Conservation (phyloP, 2,113 vertebrate species). For the Harpagus bidentatus region DNA sequence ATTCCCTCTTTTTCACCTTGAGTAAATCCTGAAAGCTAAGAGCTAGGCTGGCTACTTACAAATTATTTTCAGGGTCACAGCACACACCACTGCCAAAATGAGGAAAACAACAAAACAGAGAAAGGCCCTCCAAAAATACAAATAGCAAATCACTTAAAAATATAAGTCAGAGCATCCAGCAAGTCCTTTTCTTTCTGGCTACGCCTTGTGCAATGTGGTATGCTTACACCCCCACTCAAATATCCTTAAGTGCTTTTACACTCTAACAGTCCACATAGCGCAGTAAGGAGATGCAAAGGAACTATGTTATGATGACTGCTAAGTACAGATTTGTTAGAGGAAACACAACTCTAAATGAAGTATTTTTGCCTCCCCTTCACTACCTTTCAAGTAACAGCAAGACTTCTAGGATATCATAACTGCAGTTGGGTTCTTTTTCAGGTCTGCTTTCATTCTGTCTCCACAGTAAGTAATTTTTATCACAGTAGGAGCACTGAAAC, state of each 20-base stretch:
- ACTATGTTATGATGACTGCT: not conserved
- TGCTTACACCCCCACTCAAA: not conserved
- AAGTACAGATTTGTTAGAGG: not conserved
- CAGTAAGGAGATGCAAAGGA: not conserved
- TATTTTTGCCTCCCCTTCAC: not conserved
- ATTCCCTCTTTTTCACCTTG: not conserved
- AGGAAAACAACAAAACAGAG: not conserved
- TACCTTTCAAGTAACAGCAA: not conserved
- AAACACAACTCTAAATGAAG: not conserved
- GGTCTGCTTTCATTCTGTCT: not conserved
- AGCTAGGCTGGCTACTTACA: not conserved
- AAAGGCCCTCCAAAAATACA: not conserved
- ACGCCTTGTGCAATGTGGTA: not conserved
- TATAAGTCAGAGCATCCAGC: not conserved
- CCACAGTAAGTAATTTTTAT: not conserved
- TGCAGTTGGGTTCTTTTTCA: not conserved
- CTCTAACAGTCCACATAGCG: accelerated
- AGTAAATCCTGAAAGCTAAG: not conserved
- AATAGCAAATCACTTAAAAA: not conserved
- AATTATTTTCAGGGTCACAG: not conserved
- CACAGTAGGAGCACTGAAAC: not conserved
- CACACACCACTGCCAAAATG: not conserved
- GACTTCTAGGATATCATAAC: not conserved
- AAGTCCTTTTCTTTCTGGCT: not conserved
- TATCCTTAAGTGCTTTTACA: not conserved